Evolutionary conservation across 2,113 vertebrate genomes (phyloP).

Genomic region (Stegostoma tigrinum): DNA sequence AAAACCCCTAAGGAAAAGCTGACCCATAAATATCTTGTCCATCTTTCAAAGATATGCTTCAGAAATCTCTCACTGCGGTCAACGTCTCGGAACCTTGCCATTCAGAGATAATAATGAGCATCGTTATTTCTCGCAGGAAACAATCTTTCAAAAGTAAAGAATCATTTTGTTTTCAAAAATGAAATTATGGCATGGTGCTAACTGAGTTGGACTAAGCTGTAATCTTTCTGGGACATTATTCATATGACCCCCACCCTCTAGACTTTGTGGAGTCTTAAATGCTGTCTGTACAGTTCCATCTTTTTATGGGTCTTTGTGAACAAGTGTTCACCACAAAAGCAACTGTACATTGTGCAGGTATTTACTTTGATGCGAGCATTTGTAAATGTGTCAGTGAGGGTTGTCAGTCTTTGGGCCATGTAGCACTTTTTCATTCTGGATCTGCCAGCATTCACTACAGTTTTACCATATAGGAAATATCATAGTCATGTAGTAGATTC

Average conservation of each 20-base stretch:
- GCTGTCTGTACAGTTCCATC: neutral
- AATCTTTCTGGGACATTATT: neutral
- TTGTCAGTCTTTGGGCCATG: neutral
- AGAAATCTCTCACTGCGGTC: neutral
- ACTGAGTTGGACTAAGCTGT: neutral
- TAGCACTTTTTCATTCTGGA: neutral
- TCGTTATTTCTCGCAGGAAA: neutral
- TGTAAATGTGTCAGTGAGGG: neutral
- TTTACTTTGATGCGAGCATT: neutral
- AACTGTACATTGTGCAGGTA: neutral
- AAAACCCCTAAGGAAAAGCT: neutral
- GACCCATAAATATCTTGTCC: neutral
- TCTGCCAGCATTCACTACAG: neutral
- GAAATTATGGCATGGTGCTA: neutral
- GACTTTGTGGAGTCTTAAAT: neutral
- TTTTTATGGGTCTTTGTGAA: neutral
- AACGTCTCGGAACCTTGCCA: neutral
- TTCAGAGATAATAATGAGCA: neutral
- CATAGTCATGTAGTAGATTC: too few species aligned
- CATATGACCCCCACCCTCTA: neutral
- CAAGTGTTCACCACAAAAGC: neutral
- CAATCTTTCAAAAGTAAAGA: neutral
- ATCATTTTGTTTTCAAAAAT: neutral
- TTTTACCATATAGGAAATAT: neutral
- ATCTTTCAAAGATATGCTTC: neutral